Base-by-base conservation (phyloP, 64 coral and sea anemone genomes). In the Actinia tenebrosa region DNA sequence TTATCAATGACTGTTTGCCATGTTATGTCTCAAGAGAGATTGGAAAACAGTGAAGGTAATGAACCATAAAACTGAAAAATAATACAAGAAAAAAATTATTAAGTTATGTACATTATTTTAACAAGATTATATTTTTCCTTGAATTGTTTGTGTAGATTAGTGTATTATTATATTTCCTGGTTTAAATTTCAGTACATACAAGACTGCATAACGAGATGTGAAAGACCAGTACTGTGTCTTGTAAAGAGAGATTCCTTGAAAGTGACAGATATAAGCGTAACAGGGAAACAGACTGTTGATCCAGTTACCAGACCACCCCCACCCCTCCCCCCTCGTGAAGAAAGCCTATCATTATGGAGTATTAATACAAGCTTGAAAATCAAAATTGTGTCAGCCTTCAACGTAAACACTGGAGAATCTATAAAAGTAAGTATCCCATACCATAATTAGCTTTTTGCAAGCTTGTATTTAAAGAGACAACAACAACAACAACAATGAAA, bases 331-430 rank as follows among this genome's bases (percentile, higher is more conserved):
- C 84, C 88, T 3, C 63, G 60, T 2, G 62, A 72, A 82, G 46
- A 93, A 19, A 91, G 86, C 37, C 71, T 99, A 45, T 93, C 93
- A 66, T 53, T 99, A 52, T 99, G 97, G 97, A 82, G 86, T 85
- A 99, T 99, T 91, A 84, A 92, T 37, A 87, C 93, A 5, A 83
- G 87, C 30, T 86, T 99, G 44, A 90, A 86, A 85, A 87, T 99
- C 83, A 99, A 99, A 63, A 87, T 99, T 79, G 66, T 90, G 10
- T 95, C 93, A 7, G 97, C 97, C 18, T 27, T 80, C 3, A 99
- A 99, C 75, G 91, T 99, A 18, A 95, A 95, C 89, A 89, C 87
- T 62, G 89, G 88, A 15, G 97, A 95, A 60, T 78, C 84, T 27
- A 99, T 95, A 91, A 95, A 91, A 88, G 97, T 99, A 85, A 84